A percentile compares a stretch with the other conserved stretches of the same genome.
Evolutionary conservation across 1,140 invertebrate species (phyloP).

Genomic region (Danaus melanippus): DNA sequence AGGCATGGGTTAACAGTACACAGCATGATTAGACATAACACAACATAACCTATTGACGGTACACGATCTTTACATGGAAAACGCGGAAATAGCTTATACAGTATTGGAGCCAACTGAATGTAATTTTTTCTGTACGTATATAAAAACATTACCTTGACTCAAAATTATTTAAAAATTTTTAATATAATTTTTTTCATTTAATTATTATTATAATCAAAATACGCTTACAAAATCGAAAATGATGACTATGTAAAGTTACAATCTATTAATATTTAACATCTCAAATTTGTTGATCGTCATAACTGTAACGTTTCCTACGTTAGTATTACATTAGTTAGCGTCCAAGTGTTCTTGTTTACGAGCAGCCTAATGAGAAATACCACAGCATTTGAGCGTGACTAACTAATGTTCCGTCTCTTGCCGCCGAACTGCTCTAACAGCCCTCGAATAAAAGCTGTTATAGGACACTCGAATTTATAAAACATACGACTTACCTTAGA

Average conservation of each 20-base stretch:
- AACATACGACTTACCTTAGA: slow-evolving; percentile 13
- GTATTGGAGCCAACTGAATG: too few relatives aligned
- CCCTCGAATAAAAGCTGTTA: slow-evolving; percentile 10
- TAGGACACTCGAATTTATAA: slow-evolving; percentile 12
- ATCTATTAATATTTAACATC: slow-evolving; percentile 14
- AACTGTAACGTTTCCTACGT: slow-evolving; percentile 36
- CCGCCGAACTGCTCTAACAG: slow-evolving; percentile 19
- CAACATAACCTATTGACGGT: slow-evolving; percentile 67
- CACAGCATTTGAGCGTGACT: slow-evolving; percentile 49
- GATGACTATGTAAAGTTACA: too few relatives aligned
- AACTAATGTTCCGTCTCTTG: slow-evolving; percentile 40
- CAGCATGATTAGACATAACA: slow-evolving; percentile 66
- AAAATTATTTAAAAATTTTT: too few relatives aligned
- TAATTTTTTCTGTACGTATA: too few relatives aligned
- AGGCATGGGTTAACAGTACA: slow-evolving; percentile 60
- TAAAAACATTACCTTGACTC: too few relatives aligned
- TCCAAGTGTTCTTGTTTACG: slow-evolving; percentile 61
- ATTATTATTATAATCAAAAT: too few relatives aligned
- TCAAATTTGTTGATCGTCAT: slow-evolving; percentile 53
- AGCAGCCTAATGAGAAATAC: slow-evolving; percentile 60
- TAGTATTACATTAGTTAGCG: slow-evolving; percentile 52
- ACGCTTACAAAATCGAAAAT: too few relatives aligned
- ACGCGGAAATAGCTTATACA: slow-evolving; percentile 67
- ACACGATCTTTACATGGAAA: slow-evolving; percentile 59
- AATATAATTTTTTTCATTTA: too few relatives aligned